Conservation (phyloP, 2,113 vertebrate species). For the Morphnarchus princeps region DNA sequence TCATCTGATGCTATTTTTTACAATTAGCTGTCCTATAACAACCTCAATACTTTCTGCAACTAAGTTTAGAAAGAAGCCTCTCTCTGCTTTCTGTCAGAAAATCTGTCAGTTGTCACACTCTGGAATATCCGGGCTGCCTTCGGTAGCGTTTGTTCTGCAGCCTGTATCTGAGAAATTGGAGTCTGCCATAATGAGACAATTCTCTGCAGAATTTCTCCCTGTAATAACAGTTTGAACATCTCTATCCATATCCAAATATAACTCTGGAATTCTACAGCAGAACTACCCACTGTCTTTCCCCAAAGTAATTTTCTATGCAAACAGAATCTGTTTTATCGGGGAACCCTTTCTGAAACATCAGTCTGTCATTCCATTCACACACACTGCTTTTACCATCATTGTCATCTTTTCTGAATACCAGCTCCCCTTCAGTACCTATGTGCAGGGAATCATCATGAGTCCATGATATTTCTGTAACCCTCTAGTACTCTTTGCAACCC, state of each 20-base stretch:
- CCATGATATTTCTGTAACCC: not conserved
- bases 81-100: slow-evolving; percentile 23
- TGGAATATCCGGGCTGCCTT: slow-evolving; percentile 2
- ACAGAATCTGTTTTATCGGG: not conserved
- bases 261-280: slow-evolving; percentile 8
- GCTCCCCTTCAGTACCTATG: not conserved
- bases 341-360: not conserved
- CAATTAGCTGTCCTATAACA: not conserved
- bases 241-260: slow-evolving; percentile 35
- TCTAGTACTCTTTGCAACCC: not conserved
- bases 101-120: slow-evolving; percentile 38
- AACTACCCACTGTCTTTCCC: not conserved
- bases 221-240: not conserved
- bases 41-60: not conserved
- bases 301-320: slow-evolving; percentile 22
- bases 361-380: not conserved
- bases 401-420: not conserved
- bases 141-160: not conserved
- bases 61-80: slow-evolving; percentile 33
- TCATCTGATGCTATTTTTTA: not conserved
- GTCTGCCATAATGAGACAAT: not conserved
- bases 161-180: not conserved
- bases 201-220: not conserved
- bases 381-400: not conserved
- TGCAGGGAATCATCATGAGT: not conserved